Conservation (phyloP, 2,113 vertebrate genomes). For the Donacobius atricapilla region DNA sequence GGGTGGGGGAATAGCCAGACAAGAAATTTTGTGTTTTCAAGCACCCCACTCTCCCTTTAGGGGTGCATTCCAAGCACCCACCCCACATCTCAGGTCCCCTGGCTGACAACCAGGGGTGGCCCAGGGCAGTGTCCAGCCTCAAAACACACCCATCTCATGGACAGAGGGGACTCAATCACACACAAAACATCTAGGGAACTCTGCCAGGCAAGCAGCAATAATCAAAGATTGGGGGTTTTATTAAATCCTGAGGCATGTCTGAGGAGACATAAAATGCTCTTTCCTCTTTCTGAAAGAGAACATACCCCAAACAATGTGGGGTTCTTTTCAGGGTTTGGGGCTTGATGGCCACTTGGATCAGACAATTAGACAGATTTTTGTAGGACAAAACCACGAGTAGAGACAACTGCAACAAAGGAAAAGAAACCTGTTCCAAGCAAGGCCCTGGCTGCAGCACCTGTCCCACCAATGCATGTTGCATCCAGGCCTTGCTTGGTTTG, state of each 20-base stretch:
- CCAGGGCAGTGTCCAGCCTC: background rate
- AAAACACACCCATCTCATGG: fast-evolving
- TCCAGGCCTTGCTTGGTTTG: background rate
- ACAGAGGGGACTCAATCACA: fast-evolving
- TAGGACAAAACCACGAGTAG: background rate
- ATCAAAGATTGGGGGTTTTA: background rate
- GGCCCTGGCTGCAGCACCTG: background rate
- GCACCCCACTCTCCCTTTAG: fast-evolving
- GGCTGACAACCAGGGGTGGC: background rate
- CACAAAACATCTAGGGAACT: background rate
- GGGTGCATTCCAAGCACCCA: background rate
- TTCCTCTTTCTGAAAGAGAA: background rate
- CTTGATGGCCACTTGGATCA: background rate
- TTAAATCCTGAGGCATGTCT: background rate
- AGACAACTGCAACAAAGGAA: background rate
- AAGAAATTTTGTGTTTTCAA: background rate
- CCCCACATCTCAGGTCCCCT: background rate
- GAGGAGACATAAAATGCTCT: background rate
- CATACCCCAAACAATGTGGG: fast-evolving
- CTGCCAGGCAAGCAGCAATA: background rate
- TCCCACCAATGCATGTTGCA: background rate
- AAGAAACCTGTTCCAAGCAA: background rate
- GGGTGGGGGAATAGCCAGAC: background rate
- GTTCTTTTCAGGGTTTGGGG: background rate
- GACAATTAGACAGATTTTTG: background rate